phyloP scores from a whole-genome alignment of 2,113 vertebrate genomes.

The Corvus moneduloides region DNA sequence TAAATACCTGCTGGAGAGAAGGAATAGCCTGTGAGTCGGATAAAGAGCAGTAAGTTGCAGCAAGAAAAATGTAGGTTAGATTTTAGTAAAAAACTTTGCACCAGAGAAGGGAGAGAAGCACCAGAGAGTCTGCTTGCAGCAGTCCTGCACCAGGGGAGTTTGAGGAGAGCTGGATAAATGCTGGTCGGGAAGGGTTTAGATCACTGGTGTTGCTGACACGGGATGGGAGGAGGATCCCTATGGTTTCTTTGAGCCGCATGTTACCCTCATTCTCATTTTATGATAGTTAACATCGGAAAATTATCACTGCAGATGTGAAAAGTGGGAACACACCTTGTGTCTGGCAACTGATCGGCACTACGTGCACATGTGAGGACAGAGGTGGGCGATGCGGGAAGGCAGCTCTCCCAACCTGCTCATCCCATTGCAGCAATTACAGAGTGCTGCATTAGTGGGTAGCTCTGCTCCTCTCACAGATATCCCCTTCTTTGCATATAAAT shows the following conservation, averaged over 20 bases:
- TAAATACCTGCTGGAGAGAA: background rate
- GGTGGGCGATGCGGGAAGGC: fast-evolving
- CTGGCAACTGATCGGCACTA: background rate
- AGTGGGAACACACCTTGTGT: background rate
- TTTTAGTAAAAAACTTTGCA: background rate
- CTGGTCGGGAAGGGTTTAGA: background rate
- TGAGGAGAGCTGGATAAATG: background rate
- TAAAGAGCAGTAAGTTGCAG: background rate
- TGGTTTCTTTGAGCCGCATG: background rate
- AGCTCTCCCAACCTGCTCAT: background rate
- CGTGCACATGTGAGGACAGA: fast-evolving
- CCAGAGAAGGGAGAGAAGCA: background rate
- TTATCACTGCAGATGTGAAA: background rate
- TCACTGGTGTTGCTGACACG: background rate
- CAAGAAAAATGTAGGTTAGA: background rate
- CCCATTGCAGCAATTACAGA: background rate
- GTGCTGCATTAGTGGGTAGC: background rate
- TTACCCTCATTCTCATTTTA: background rate
- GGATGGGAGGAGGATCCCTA: background rate
- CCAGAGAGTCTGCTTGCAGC: background rate
- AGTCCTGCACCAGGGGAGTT: background rate
- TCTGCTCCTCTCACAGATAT: background rate
- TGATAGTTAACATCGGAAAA: background rate
- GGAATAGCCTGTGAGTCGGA: background rate
- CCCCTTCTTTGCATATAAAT: background rate